Evolutionary conservation across 2,113 vertebrate species (phyloP), one percentile per base, ranked within the genome.

Genomic region (Rhizomys pruinosus): DNA sequence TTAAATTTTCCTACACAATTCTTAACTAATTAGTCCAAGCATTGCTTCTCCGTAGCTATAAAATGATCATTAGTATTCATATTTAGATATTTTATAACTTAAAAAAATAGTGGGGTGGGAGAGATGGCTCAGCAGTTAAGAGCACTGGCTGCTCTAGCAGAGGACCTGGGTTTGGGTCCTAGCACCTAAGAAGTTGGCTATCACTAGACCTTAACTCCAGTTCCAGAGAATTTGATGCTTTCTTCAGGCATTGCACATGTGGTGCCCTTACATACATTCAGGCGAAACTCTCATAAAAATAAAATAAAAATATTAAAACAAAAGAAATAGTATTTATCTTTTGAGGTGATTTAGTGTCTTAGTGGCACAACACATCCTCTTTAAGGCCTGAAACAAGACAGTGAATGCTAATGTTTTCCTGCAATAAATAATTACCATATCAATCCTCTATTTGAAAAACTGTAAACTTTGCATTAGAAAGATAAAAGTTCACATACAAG

Each of bases 41-140:
- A 32, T 52, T 79, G 4, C 34, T 37, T 32, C 27, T 79, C 23
- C 7, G 34, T n/a, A 47, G 12, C 61, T 95, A 32, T 55, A 17
- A 55, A 59, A 25, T 89, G 27, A 4, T 44, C 34, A 15, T 71
- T 47, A 7, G 6, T 23, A 4, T n/a, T 94, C 44, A 42, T 72
- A n/a, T 66, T 79, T 76, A 71, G n/a, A 92, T 64, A 16, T 95
- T 73, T 91, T 78, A 44, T 85, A 52, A 4, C 7, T 91, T 61
- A 90, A 71, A 52, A 42, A 87, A 7, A 47, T 37, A 47, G 0
- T 3, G 47, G 47, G 47, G 47, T 11, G 6, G 47, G 6, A 52
- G 47, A 52, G 47, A 52, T 52, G 47, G 47, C 47, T 52, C 47
- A 52, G 47, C 47, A 52, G 47, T 52, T 52, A 52, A n/a, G 47